Conservation (phyloP, 2,113 vertebrate species). For the Synodontis membranacea region DNA sequence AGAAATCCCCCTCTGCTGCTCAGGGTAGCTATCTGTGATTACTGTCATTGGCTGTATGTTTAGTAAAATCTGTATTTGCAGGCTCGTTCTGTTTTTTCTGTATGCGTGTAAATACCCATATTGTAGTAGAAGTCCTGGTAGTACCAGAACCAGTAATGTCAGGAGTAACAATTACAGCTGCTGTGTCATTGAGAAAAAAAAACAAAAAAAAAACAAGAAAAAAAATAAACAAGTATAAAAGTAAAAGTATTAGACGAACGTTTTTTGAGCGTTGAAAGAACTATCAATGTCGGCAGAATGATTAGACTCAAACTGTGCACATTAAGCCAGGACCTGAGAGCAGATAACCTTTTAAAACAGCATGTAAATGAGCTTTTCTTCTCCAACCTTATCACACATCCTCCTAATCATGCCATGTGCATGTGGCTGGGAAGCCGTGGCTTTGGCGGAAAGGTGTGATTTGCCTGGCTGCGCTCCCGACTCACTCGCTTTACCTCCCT, state of each 20-base stretch:
- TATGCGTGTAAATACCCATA: not conserved
- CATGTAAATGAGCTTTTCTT: slow-evolving; percentile 70
- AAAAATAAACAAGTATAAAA: not conserved
- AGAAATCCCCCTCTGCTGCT: slow-evolving; percentile 46
- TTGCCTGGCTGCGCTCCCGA: slow-evolving; percentile 48
- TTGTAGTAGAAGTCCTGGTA: not conserved
- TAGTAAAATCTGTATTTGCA: slow-evolving; percentile 24
- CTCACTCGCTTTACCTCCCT: slow-evolving; percentile 26
- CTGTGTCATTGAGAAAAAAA: slow-evolving; percentile 29
- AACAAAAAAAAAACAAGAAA: not conserved
- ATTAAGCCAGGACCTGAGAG: slow-evolving; percentile 64
- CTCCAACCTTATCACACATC: slow-evolving; percentile 63
- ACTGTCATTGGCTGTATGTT: slow-evolving; percentile 19
- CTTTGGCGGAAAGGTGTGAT: slow-evolving; percentile 55
- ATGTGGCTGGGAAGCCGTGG: slow-evolving; percentile 57
- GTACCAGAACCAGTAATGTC: not conserved
- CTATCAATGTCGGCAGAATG: slow-evolving; percentile 66
- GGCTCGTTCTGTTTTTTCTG: not conserved
- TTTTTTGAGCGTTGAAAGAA: slow-evolving; percentile 51
- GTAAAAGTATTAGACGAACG: slow-evolving; percentile 18
- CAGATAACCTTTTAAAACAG: slow-evolving; percentile 74
- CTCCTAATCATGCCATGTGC: slow-evolving; percentile 56
- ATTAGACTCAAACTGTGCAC: slow-evolving; percentile 66
- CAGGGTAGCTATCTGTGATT: slow-evolving; percentile 16
- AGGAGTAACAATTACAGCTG: slow-evolving; percentile 28